Percentiles rank a stretch among this genome's conserved stretches.
Conservation (phyloP, 2,888 invertebrate genomes). For the Ceraclea dissimilis region DNA sequence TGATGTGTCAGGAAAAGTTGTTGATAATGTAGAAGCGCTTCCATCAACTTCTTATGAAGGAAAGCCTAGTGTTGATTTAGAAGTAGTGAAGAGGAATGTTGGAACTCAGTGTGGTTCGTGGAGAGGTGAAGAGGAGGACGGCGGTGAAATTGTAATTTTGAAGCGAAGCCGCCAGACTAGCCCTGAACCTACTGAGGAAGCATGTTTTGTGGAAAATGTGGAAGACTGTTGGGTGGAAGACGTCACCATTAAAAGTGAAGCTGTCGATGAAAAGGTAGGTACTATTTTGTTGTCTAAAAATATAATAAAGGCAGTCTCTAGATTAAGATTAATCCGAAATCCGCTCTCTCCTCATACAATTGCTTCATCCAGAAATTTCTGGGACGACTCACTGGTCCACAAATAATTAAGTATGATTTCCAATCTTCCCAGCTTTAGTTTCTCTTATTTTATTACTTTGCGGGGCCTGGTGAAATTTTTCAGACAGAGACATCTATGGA, state of each 20-base stretch:
- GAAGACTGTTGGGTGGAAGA: conserved; percentile 41
- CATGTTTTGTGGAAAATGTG: conserved; percentile 44
- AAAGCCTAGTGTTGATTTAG: not conserved
- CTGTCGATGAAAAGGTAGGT: conserved; percentile 14
- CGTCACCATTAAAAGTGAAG: not conserved
- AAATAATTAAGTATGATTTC: no score
- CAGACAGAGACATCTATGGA: no score
- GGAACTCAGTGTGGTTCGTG: conserved; percentile 48
- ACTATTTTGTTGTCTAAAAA: no score
- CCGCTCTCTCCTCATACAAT: no score
- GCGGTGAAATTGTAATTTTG: conserved; percentile 42
- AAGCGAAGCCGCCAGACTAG: conserved; percentile 38
- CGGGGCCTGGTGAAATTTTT: no score
- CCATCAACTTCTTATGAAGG: not conserved
- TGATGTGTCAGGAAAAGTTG: not conserved
- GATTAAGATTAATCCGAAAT: no score
- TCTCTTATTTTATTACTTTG: no score
- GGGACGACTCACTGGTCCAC: no score
- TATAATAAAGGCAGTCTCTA: no score
- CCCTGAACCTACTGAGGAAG: conserved; percentile 39
- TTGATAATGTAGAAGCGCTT: not conserved
- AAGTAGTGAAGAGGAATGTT: conserved; percentile 34
- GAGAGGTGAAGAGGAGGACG: conserved; percentile 44
- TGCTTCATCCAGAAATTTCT: no score
- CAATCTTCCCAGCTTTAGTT: no score